Conservation (phyloP, 2,113 vertebrate genomes). For the Upupa epops region DNA sequence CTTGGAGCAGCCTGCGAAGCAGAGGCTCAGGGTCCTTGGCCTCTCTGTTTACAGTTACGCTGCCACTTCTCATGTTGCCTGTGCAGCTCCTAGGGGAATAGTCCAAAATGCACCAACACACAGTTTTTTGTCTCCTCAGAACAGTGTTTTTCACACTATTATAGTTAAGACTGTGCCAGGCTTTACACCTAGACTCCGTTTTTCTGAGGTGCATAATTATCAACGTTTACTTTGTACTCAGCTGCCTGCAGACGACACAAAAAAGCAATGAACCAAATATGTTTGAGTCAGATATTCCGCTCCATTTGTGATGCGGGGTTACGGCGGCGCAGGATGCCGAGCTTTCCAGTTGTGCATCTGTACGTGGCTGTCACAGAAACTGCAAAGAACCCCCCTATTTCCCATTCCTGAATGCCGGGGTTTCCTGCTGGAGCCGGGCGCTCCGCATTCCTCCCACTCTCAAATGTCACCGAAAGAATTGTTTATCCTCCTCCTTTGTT, state of each 20-base stretch:
- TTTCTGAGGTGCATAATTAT: slow-evolving; percentile 40
- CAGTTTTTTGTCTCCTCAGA: slow-evolving; percentile 1
- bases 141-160: slow-evolving; percentile 46
- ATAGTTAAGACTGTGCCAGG: background rate
- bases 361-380: fast-evolving
- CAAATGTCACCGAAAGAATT: background rate
- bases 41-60: slow-evolving; percentile 57
- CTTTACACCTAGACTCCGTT: background rate
- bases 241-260: background rate
- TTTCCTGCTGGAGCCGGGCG: background rate
- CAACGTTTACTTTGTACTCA: background rate
- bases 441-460: background rate
- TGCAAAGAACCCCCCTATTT: background rate
- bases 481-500: background rate
- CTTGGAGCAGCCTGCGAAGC: slow-evolving; percentile 42
- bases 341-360: slow-evolving; percentile 17
- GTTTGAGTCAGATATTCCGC: background rate
- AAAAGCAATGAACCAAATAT: background rate
- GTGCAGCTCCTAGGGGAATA: slow-evolving; percentile 40
- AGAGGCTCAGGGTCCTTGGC: slow-evolving; percentile 28
- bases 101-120: background rate
- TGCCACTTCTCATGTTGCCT: slow-evolving; percentile 38
- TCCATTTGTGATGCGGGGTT: background rate
- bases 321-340: background rate
- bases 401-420: background rate